Evolutionary conservation across 1,140 invertebrate genomes (phyloP), one percentile per base, ranked within the genome.

Genomic region (Papilio polytes): DNA sequence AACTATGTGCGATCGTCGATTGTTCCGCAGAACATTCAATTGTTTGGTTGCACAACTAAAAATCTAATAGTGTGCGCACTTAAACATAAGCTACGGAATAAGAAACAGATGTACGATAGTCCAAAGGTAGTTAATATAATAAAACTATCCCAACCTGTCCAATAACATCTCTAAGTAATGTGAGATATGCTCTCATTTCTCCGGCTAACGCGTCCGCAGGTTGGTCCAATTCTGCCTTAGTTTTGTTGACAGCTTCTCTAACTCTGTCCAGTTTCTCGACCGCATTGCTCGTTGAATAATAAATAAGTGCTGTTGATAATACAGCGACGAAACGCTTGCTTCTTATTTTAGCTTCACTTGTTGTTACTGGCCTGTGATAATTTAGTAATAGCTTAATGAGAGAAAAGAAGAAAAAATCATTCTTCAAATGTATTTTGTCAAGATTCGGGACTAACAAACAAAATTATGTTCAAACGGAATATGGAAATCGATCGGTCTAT

Each of bases 301-400:
- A 46, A 12, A 74, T 13, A 0, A 74, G 72, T 12, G 72, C 72
- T 12, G 36, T 20, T 22, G 72, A 74, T 46, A 74, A 46, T 8
- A 74, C 72, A 2, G 36, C 36, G 18, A 46, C 20, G 36, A 74
- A 74, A 22, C 72, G 72, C n/a, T 74, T 74, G n/a, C n/a, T 74
- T 74, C n/a, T 74, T 41, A 46, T 13, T 20, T 20, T n/a, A 41
- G 72, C 72, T 3, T 74, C 72, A 9, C 8, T 46, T 6, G 72
- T 74, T n/a, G 72, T 44, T 36, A 20, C 8, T 46, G 72, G 72
- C 20, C 72, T 74, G 72, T 41, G 6, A 46, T n/a, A 12, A 74
- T 20, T 44, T 15, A 13, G 10, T 8, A 26, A 26, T 26, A 26
- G 26, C 26, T 2, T 1, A 26, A 26, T 26, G 26, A 26, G 26